Evolutionary conservation across 2,888 invertebrate species (phyloP).

Genomic region (Tachina fera): DNA sequence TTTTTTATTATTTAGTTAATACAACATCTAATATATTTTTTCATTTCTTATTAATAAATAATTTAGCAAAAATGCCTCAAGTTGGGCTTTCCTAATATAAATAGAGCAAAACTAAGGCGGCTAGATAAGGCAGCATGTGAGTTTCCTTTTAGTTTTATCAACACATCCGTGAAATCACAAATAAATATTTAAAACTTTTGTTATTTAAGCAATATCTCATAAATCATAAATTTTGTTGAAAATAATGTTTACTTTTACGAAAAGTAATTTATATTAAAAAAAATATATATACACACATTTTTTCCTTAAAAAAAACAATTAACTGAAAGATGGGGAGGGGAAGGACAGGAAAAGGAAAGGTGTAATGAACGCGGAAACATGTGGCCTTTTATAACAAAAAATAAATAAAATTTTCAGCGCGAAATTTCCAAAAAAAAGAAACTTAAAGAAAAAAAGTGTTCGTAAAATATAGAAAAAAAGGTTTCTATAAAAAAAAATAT

Average conservation of each 20-base stretch:
- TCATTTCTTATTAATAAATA: constrained; percentile 63
- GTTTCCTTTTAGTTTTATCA: constrained; percentile 46
- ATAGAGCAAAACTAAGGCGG: background rate
- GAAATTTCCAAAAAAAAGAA: too few species aligned
- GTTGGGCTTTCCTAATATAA: constrained; percentile 41
- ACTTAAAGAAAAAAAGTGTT: too few species aligned
- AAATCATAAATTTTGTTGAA: constrained; percentile 38
- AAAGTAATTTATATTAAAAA: background rate
- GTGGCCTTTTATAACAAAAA: too few species aligned
- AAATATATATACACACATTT: too few species aligned
- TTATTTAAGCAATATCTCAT: constrained; percentile 29
- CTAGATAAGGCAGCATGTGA: constrained; percentile 25
- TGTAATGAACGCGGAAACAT: too few species aligned
- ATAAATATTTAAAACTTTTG: constrained; percentile 43
- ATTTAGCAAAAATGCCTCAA: constrained; percentile 60
- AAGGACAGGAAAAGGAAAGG: too few species aligned
- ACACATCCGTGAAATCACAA: constrained; percentile 4
- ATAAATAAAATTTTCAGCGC: too few species aligned
- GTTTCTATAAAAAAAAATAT: too few species aligned
- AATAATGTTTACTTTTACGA: background rate
- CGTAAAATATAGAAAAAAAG: too few species aligned
- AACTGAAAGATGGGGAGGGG: too few species aligned
- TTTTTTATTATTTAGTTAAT: constrained; percentile 14
- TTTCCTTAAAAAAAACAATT: too few species aligned
- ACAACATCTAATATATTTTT: constrained; percentile 42